Evolutionary conservation across 2,113 vertebrate genomes (phyloP).

Genomic region (Ceratotherium simum): DNA sequence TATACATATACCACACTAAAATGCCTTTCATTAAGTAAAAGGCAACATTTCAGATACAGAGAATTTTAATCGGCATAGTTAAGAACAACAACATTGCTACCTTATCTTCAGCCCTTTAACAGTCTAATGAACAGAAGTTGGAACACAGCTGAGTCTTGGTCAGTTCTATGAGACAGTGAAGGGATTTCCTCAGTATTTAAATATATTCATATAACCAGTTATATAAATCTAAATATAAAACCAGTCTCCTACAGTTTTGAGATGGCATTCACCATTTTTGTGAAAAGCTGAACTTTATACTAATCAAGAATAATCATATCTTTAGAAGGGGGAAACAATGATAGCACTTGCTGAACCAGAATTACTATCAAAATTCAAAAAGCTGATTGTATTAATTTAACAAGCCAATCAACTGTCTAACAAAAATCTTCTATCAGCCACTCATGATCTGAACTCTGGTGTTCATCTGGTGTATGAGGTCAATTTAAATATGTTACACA

Average conservation of each 20-base stretch:
- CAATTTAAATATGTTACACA: conserved; percentile 77
- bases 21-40: background rate
- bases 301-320: background rate
- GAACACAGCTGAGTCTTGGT: background rate
- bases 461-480: conserved; percentile 65
- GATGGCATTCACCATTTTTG: background rate
- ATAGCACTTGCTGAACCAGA: background rate
- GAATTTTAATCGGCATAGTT: background rate
- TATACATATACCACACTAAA: background rate
- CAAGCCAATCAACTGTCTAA: conserved; percentile 78
- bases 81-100: background rate
- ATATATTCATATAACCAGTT: background rate
- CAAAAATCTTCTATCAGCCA: conserved; percentile 69
- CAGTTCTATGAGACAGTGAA: background rate
- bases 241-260: background rate
- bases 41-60: background rate
- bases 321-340: conserved; percentile 66
- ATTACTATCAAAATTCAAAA: conserved; percentile 58
- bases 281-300: background rate
- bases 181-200: background rate
- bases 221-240: background rate
- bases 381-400: conserved; percentile 60
- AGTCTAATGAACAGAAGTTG: background rate
- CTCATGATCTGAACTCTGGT: conserved; percentile 56
- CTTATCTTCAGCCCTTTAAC: background rate